A percentile compares a stretch with the other conserved stretches of the same genome.
phyloP scores from a whole-genome alignment of 1,140 invertebrate species.

The Ericerus pela region DNA sequence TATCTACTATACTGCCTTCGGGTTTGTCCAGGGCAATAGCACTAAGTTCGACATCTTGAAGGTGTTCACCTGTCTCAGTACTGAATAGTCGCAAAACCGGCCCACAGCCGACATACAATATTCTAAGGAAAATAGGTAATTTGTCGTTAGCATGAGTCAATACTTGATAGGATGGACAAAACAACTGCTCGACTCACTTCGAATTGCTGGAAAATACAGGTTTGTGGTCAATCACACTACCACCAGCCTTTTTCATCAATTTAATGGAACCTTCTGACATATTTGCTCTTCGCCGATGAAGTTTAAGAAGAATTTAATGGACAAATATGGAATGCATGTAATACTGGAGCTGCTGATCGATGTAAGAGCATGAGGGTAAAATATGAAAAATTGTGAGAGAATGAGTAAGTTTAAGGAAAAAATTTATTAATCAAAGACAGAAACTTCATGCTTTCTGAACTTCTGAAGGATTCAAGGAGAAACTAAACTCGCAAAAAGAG shows the following conservation, averaged over 20 bases:
- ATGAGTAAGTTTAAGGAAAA: too few species aligned
- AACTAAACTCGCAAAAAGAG: too few species aligned
- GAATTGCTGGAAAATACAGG: neutral
- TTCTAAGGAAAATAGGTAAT: constrained; percentile 29
- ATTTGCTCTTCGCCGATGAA: constrained; percentile 35
- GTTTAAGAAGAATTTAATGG: constrained; percentile 29
- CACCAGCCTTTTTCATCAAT: neutral
- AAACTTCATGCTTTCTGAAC: too few species aligned
- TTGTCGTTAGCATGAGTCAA: constrained; percentile 17
- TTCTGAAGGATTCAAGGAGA: too few species aligned
- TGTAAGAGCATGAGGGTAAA: too few species aligned
- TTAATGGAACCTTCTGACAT: neutral
- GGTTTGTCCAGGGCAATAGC: constrained; percentile 31
- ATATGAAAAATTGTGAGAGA: too few species aligned
- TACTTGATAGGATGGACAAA: too few species aligned
- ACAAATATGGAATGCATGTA: too few species aligned
- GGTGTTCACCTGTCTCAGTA: constrained; percentile 37
- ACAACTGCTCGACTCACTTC: neutral
- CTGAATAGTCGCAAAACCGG: constrained; percentile 41
- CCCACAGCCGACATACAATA: constrained; percentile 40
- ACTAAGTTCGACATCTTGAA: constrained; percentile 36
- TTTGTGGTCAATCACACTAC: neutral
- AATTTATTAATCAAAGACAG: too few species aligned
- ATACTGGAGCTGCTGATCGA: too few species aligned
- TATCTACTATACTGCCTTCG: constrained; percentile 29